Conservation (phyloP, 2,888 invertebrate genomes). For the Melinopterus prodromus region DNA sequence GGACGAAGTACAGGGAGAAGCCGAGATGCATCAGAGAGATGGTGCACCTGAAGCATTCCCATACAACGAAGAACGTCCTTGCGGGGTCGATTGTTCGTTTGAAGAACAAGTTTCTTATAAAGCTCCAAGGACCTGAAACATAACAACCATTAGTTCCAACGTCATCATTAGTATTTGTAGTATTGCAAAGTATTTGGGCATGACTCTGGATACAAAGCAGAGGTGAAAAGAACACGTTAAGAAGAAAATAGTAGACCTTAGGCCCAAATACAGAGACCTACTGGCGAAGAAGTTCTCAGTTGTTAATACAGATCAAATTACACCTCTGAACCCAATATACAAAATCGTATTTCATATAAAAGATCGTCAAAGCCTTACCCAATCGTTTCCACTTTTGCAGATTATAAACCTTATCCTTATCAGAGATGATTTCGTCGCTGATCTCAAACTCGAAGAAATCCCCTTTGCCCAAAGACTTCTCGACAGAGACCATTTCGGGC, state of each 20-base stretch:
- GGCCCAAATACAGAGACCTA: too few relatives aligned
- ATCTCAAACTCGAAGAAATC: constrained; percentile 38
- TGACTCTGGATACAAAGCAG: too few relatives aligned
- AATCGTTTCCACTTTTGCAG: constrained; percentile 12
- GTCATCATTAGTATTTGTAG: too few relatives aligned
- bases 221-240: too few relatives aligned
- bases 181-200: too few relatives aligned
- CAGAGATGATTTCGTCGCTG: constrained; percentile 29
- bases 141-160: neutral
- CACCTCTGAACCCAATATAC: neutral
- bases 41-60: constrained; percentile 28
- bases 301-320: neutral
- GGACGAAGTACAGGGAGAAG: constrained; percentile 26
- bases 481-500: constrained; percentile 34
- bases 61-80: constrained; percentile 19
- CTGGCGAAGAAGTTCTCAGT: neutral
- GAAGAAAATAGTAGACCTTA: too few relatives aligned
- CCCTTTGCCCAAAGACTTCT: constrained; percentile 38
- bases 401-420: constrained; percentile 19
- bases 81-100: constrained; percentile 25
- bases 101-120: constrained; percentile 21
- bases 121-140: constrained; percentile 27
- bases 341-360: too few relatives aligned
- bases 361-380: constrained; percentile 13
- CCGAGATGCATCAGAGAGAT: neutral